A percentile compares a stretch with the other conserved stretches of the same genome.
These are phyloP conservation scores for Acrocephalus scirpaceus DNA, from an alignment of 2,797 vertebrate species.

Conservation along the genomic window DNA sequence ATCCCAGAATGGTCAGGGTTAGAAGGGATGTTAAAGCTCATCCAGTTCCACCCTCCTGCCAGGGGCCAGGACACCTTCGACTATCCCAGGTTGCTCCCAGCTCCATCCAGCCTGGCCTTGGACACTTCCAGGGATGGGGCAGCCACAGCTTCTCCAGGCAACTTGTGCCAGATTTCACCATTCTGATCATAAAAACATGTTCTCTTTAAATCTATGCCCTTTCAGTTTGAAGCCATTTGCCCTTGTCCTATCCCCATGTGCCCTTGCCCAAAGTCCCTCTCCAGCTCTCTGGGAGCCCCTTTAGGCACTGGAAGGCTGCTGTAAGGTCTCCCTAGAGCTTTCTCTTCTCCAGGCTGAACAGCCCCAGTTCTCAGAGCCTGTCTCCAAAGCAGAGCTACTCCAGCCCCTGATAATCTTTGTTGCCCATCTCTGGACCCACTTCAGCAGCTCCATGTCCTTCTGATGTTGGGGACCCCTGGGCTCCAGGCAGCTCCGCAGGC, in stretches of 20 bases:
- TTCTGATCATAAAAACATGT: background rate
- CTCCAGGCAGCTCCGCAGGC: background rate
- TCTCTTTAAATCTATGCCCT: background rate
- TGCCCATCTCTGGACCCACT: background rate
- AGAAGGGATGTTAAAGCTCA: background rate
- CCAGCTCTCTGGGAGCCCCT: background rate
- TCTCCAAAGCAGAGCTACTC: background rate
- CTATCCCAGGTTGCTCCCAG: background rate
- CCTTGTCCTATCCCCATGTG: background rate
- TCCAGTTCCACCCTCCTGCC: background rate
- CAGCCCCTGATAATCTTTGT: background rate
- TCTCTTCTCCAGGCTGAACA: background rate
- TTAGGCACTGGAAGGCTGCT: background rate
- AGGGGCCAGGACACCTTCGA: too few relatives aligned
- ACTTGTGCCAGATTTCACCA: background rate
- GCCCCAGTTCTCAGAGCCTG: background rate
- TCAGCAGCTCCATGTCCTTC: background rate
- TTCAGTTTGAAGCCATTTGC: background rate
- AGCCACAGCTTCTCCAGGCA: background rate
- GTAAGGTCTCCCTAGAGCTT: background rate
- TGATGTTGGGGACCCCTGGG: accelerated
- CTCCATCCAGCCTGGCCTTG: too few relatives aligned
- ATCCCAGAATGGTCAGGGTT: background rate
- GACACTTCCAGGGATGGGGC: background rate
- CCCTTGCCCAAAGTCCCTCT: background rate